Conservation (phyloP, 2,797 vertebrate species). For the Tauraco hartlaubi region DNA sequence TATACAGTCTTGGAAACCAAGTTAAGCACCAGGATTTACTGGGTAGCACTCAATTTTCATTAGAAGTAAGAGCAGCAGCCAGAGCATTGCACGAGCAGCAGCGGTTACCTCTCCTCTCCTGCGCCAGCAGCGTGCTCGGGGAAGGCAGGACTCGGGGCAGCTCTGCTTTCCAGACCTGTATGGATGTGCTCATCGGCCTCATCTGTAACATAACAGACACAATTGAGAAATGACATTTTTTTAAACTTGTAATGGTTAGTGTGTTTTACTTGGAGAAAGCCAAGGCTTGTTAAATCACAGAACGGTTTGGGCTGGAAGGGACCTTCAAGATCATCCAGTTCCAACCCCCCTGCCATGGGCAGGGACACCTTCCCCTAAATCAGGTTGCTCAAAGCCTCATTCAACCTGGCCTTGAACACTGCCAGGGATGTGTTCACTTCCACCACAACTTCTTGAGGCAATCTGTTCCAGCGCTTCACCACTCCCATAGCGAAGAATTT, state of each 20-base stretch:
- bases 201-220: conserved; percentile 19
- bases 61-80: background rate
- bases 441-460: too few relatives aligned
- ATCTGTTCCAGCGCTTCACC: too few relatives aligned
- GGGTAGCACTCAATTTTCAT: background rate
- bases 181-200: background rate
- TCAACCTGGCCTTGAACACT: too few relatives aligned
- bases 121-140: background rate
- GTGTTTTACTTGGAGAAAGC: background rate
- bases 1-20: background rate
- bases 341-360: too few relatives aligned
- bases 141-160: background rate
- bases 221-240: background rate
- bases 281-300: background rate
- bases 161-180: background rate
- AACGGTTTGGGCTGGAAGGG: too few relatives aligned
- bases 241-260: background rate
- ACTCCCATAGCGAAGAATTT: too few relatives aligned
- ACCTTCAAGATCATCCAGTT: too few relatives aligned
- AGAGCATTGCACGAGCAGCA: background rate
- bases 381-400: too few relatives aligned
- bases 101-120: conserved; percentile 48
- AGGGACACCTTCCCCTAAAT: too few relatives aligned
- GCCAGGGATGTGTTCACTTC: too few relatives aligned
- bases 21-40: background rate